phyloP scores from a whole-genome alignment of 1,140 invertebrate genomes.

The Leptonema lineaticorne region DNA sequence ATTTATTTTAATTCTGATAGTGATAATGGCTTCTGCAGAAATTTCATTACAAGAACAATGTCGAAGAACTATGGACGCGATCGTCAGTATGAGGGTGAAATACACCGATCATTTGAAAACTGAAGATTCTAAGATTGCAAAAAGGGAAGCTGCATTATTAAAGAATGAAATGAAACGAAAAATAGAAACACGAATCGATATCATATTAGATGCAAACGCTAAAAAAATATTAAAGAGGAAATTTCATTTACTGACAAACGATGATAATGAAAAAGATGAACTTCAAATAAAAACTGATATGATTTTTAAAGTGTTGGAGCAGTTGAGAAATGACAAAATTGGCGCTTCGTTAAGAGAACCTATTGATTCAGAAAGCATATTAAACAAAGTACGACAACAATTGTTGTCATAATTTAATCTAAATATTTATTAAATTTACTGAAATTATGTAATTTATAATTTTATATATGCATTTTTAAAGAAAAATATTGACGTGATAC shows the following conservation, averaged over 20 bases:
- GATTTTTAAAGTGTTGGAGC: constrained; percentile 3
- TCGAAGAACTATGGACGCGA: background rate
- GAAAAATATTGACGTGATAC: too few relatives aligned
- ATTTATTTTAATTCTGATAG: too few relatives aligned
- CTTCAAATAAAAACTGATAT: background rate
- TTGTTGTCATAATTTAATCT: too few relatives aligned
- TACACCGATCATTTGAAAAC: constrained; percentile 6
- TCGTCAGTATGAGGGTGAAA: background rate
- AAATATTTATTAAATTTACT: too few relatives aligned
- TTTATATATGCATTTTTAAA: too few relatives aligned
- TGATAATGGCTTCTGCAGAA: too few relatives aligned
- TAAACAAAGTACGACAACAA: background rate
- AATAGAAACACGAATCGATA: background rate
- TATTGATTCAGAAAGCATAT: constrained; percentile 11
- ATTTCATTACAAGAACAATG: constrained; percentile 5
- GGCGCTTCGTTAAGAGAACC: background rate
- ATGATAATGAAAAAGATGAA: background rate
- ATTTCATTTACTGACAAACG: background rate
- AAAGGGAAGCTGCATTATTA: background rate
- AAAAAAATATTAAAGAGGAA: background rate
- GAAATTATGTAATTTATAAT: too few relatives aligned
- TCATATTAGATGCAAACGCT: background rate
- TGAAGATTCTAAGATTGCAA: constrained; percentile 9
- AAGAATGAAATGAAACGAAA: background rate
- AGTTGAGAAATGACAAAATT: constrained; percentile 13